Percentiles rank a stretch among this genome's conserved stretches.
phyloP scores from a whole-genome alignment of 2,888 invertebrate genomes.

The Dasypolia templi region DNA sequence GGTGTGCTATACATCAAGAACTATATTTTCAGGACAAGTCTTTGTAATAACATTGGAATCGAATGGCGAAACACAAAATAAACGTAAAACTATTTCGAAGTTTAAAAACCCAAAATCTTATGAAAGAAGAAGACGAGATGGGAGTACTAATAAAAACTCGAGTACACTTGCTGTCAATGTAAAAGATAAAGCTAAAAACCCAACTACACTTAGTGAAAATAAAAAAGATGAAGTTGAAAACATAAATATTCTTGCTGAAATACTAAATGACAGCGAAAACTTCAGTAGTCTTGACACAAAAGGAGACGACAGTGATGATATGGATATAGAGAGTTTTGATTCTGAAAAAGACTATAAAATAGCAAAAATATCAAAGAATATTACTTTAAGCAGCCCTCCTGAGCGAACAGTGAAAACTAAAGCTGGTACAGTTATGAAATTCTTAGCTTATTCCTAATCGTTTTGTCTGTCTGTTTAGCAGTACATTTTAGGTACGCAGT shows the following conservation, averaged over 20 bases:
- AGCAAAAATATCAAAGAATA: neutral
- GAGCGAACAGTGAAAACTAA: neutral
- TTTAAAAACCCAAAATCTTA: neutral
- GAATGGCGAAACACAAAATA: constrained; percentile 13
- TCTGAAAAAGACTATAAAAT: neutral
- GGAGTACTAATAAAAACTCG: neutral
- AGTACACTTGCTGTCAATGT: neutral
- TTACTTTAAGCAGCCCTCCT: neutral
- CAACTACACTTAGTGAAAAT: neutral
- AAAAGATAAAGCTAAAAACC: neutral
- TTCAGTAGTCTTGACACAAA: neutral
- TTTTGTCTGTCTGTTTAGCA: neutral
- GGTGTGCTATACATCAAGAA: too few species aligned
- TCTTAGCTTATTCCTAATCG: neutral
- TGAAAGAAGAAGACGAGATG: neutral
- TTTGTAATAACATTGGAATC: constrained; percentile 53
- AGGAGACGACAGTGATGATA: neutral
- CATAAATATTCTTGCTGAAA: constrained; percentile 1
- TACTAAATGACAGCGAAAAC: neutral
- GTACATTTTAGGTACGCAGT: neutral
- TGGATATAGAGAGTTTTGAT: neutral
- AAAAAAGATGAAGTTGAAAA: neutral
- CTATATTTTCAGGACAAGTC: constrained; percentile 58
- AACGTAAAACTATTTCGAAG: neutral
- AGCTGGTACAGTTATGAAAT: constrained; percentile 21